phyloP scores from a whole-genome alignment of 2,113 vertebrate genomes.

The Sinocyclocheilus anshuiensis region DNA sequence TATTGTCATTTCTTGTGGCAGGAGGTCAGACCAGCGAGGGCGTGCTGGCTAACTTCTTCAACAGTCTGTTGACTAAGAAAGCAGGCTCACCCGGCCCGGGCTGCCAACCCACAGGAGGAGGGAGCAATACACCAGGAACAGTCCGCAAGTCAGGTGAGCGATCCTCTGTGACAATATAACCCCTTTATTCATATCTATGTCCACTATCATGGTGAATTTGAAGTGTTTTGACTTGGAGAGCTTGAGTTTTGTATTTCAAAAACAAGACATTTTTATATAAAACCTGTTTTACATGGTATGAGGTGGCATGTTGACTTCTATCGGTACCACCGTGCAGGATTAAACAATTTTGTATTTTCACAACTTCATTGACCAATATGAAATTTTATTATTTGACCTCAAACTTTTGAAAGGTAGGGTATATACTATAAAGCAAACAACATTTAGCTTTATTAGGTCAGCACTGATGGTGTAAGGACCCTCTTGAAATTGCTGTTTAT shows the following conservation, averaged over 20 bases:
- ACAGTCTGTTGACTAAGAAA: conserved; percentile 97
- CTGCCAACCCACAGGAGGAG: conserved; percentile 72
- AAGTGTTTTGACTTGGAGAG: conserved; percentile 13
- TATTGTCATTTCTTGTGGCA: conserved; percentile 56
- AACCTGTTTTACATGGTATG: background rate
- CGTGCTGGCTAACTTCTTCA: conserved; percentile 98
- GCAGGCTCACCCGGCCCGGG: conserved; percentile 86
- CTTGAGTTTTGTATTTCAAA: background rate
- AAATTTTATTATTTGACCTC: too few relatives aligned
- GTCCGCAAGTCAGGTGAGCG: conserved; percentile 92
- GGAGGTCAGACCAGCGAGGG: conserved; percentile 97
- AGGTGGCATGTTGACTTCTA: background rate
- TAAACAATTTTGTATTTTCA: background rate
- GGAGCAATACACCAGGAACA: conserved; percentile 85
- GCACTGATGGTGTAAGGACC: too few relatives aligned
- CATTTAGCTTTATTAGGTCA: too few relatives aligned
- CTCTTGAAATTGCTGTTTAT: too few relatives aligned
- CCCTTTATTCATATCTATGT: background rate
- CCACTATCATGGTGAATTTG: background rate
- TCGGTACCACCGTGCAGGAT: background rate
- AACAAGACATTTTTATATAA: background rate
- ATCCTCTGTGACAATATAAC: conserved; percentile 23
- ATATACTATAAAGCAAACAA: too few relatives aligned
- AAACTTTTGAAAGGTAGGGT: too few relatives aligned
- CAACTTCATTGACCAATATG: background rate